These are phyloP conservation scores for Flexamia atlantica DNA, from an alignment of 2,888 invertebrate species.

Conservation along the genomic window DNA sequence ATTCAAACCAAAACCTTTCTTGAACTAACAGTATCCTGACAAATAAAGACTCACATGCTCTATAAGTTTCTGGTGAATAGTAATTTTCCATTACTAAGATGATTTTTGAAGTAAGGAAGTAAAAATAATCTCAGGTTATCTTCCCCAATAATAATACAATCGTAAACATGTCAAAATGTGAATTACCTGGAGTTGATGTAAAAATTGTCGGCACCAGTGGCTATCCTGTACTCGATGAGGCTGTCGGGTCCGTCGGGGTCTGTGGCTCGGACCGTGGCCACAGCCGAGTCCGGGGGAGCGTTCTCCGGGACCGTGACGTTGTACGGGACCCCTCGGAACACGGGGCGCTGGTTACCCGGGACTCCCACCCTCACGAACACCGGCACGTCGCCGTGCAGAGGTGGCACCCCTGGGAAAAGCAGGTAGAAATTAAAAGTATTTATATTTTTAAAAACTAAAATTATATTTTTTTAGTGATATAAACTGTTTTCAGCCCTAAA, in stretches of 20 bases:
- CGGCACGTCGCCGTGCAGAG: constrained; percentile 81
- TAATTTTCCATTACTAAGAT: too few relatives aligned
- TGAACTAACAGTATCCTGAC: too few relatives aligned
- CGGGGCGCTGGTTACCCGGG: constrained; percentile 88
- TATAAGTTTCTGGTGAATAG: too few relatives aligned
- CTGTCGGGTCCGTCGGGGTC: constrained; percentile 89
- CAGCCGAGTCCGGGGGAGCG: constrained; percentile 82
- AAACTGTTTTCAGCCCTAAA: too few relatives aligned
- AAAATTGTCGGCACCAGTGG: constrained; percentile 87
- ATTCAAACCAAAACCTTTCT: too few relatives aligned
- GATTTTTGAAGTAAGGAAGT: too few relatives aligned
- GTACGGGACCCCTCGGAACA: constrained; percentile 84
- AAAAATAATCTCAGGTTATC: too few relatives aligned
- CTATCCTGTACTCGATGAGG: constrained; percentile 83
- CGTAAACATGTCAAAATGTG: too few relatives aligned
- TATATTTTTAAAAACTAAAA: too few relatives aligned
- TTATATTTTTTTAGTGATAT: too few relatives aligned
- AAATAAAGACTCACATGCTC: too few relatives aligned
- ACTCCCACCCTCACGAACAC: constrained; percentile 87
- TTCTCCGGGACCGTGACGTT: constrained; percentile 85
- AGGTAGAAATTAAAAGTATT: background rate
- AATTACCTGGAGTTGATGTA: constrained; percentile 83
- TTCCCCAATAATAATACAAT: too few relatives aligned
- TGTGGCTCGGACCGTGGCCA: constrained; percentile 84
- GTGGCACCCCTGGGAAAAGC: constrained; percentile 80